Percentiles rank a stretch among this genome's conserved stretches.
Evolutionary conservation across 1,140 invertebrate species (phyloP).

Genomic region (Matsumurasca onukii): DNA sequence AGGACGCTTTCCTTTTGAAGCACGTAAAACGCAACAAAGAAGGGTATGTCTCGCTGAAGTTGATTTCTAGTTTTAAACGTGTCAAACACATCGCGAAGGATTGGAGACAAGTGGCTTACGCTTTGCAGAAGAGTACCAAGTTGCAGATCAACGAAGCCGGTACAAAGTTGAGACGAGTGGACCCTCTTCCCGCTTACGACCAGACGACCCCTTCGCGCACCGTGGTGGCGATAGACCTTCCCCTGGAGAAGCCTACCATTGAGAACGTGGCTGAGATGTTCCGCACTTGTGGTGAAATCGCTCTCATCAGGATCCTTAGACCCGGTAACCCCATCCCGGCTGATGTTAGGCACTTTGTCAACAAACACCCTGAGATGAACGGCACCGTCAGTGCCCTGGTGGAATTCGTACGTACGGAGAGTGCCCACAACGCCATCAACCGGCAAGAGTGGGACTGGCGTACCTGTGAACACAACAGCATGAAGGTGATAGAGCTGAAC

Average conservation of each 20-base stretch:
- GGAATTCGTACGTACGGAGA: constrained; percentile 85
- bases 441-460: constrained; percentile 56
- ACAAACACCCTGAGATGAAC: constrained; percentile 84
- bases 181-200: constrained; percentile 84
- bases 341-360: constrained; percentile 84
- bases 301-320: constrained; percentile 78
- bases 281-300: constrained; percentile 83
- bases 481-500: constrained; percentile 45
- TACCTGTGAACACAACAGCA: constrained; percentile 23
- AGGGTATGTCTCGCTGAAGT: constrained; percentile 90
- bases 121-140: constrained; percentile 73
- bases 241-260: constrained; percentile 78
- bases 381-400: constrained; percentile 83
- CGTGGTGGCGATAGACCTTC: constrained; percentile 82
- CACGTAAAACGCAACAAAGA: constrained; percentile 93
- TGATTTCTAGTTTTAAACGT: constrained; percentile 91
- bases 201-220: constrained; percentile 89
- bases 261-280: constrained; percentile 88
- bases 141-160: constrained; percentile 88
- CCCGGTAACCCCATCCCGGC: constrained; percentile 85
- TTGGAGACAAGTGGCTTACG: constrained; percentile 87
- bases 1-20: constrained; percentile 93
- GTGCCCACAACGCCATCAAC: constrained; percentile 76
- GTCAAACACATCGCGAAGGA: constrained; percentile 92
- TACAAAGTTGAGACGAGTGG: constrained; percentile 84